These are phyloP conservation scores for Cheilosia urbana DNA, from an alignment of 2,888 invertebrate genomes.

Conservation along the genomic window DNA sequence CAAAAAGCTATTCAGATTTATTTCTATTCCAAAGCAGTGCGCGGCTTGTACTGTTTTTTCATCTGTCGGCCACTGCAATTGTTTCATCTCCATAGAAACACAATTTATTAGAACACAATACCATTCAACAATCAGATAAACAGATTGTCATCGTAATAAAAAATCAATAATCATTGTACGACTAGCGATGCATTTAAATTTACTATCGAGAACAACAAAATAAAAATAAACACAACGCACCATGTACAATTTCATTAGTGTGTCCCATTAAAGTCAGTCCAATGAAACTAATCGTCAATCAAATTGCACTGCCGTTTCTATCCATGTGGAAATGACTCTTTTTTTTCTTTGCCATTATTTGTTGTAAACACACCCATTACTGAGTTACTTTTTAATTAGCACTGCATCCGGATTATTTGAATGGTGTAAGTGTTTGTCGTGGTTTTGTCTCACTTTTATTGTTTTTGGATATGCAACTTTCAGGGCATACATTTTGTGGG, in stretches of 20 bases:
- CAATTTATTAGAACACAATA: neutral
- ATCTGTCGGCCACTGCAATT: neutral
- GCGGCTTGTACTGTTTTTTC: no score
- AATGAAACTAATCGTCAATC: constrained; percentile 47
- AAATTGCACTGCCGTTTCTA: constrained; percentile 41
- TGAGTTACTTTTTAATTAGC: constrained; percentile 49
- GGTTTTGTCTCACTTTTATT: neutral
- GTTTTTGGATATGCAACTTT: neutral
- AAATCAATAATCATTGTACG: constrained; percentile 28
- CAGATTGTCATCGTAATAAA: constrained; percentile 7
- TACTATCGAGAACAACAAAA: neutral
- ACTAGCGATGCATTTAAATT: constrained; percentile 32
- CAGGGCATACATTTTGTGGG: neutral
- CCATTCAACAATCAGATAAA: constrained; percentile 11
- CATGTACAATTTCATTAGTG: constrained; percentile 31
- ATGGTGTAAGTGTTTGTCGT: neutral
- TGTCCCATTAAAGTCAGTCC: constrained; percentile 25
- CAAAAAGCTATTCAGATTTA: no score
- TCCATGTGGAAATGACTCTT: constrained; percentile 46
- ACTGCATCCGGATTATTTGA: constrained; percentile 27
- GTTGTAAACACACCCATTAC: constrained; percentile 11
- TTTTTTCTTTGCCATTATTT: neutral
- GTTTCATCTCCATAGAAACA: neutral
- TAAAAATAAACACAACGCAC: neutral
- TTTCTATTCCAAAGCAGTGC: no score